Percentiles rank a stretch among this genome's conserved stretches.
phyloP scores from a whole-genome alignment of 2,113 vertebrate genomes.

The Gadus chalcogrammus region DNA sequence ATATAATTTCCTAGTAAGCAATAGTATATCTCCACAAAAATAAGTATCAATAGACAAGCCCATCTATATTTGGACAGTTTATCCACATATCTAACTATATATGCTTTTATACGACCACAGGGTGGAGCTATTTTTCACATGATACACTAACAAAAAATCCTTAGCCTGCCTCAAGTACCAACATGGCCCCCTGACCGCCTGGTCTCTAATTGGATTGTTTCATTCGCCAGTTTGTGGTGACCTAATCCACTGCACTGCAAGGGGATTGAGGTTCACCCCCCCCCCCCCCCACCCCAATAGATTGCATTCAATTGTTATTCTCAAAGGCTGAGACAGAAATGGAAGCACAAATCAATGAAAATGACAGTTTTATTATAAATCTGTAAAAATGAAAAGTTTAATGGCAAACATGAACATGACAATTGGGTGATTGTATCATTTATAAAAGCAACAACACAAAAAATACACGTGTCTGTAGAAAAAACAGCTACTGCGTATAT shows the following conservation, averaged over 20 bases:
- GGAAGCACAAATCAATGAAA: constrained; percentile 11
- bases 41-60: too few species aligned
- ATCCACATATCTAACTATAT: too few species aligned
- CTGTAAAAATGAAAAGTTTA: constrained; percentile 71
- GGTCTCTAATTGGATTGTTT: too few species aligned
- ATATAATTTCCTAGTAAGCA: neutral
- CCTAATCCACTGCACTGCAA: too few species aligned
- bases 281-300: too few species aligned
- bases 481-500: constrained; percentile 46
- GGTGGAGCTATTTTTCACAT: neutral
- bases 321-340: neutral
- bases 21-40: too few species aligned
- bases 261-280: too few species aligned
- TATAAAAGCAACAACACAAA: constrained; percentile 65
- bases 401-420: constrained; percentile 66
- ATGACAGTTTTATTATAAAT: constrained; percentile 64
- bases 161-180: too few species aligned
- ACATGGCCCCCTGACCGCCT: too few species aligned
- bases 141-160: neutral
- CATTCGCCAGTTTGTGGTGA: too few species aligned
- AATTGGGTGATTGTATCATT: constrained; percentile 56
- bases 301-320: too few species aligned
- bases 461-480: constrained; percentile 54
- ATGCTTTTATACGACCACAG: neutral
- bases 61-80: too few species aligned